A percentile compares a stretch with the other conserved stretches of the same genome.
Conservation (phyloP, 2,888 invertebrate species). For the Neria commutata region DNA sequence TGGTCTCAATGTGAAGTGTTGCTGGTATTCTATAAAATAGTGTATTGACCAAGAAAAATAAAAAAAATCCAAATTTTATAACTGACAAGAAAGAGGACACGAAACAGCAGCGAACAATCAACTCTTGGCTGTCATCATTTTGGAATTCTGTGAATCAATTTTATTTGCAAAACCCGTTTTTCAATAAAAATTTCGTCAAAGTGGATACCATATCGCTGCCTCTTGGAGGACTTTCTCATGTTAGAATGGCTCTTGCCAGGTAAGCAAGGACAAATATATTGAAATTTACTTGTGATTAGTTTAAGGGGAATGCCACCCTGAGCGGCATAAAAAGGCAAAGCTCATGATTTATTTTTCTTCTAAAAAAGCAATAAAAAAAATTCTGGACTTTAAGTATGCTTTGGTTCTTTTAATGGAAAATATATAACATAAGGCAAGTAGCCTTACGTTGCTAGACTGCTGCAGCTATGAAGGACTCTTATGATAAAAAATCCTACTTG, state of each 20-base stretch:
- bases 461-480: too few species aligned
- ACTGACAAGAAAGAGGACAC: slow-evolving; percentile 8
- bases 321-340: too few species aligned
- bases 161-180: slow-evolving; percentile 10
- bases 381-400: too few species aligned
- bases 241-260: slow-evolving; percentile 73
- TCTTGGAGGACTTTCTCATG: slow-evolving; percentile 68
- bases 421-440: too few species aligned
- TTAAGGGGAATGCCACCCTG: too few species aligned
- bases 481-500: too few species aligned
- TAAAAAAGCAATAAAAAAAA: too few species aligned
- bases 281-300: slow-evolving; percentile 11
- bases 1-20: too few species aligned
- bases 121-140: slow-evolving; percentile 5
- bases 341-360: too few species aligned
- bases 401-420: too few species aligned
- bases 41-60: slow-evolving; percentile 13
- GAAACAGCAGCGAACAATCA: not conserved
- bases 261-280: slow-evolving; percentile 56
- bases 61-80: not conserved
- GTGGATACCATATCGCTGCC: slow-evolving; percentile 67
- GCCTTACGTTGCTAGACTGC: too few species aligned
- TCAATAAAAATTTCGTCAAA: slow-evolving; percentile 50
- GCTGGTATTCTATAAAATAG: too few species aligned
- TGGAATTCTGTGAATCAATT: not conserved